Evolutionary conservation across 2,797 vertebrate genomes (phyloP), one percentile per base, ranked within the genome.

Genomic region (Fringilla coelebs): DNA sequence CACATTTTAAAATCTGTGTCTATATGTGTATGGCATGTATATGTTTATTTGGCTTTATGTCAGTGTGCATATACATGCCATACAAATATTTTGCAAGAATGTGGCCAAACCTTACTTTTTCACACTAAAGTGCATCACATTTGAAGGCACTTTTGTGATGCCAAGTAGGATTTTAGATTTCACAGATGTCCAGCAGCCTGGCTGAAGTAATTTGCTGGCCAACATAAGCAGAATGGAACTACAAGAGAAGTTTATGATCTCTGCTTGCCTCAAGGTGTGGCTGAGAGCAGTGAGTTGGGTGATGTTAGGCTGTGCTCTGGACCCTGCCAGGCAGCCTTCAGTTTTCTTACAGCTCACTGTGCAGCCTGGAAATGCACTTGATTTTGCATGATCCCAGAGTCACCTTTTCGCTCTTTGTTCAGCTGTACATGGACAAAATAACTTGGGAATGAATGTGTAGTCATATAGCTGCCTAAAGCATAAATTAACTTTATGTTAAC

Each of bases 71-170:
- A 8, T 32, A 22, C 3, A 13, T 34, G 10, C 10, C 8, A 29
- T 24, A 16, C 3, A 25, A 16, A 38, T 51, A 19, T 67, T 32
- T 48, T 29, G 4, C 9, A 68, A 58, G 1, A 13, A 28, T 0
- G 0, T 31, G 20, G n/a, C 55, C 22, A 74, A 71, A 31, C 4
- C 17, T 86, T 54, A 10, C 2, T 31, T 72, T 52, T 76, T 21
- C 6, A 17, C 1, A 1, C 41, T 38, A 32, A 62, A 71, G 51
- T 51, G 4, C 1, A 21, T 20, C 2, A 5, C 4, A 36, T 83
- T 70, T 90, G 29, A 86, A 84, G 11, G 16, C 5, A 21, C 5
- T 24, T 55, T 17, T 34, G 61, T 15, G 10, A 29, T 2, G 7
- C 2, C 34, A 58, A 62, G 32, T 5, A 41, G 13, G 4, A 29